Conservation (phyloP, 2,888 invertebrate genomes). For the Campoplex capitator region DNA sequence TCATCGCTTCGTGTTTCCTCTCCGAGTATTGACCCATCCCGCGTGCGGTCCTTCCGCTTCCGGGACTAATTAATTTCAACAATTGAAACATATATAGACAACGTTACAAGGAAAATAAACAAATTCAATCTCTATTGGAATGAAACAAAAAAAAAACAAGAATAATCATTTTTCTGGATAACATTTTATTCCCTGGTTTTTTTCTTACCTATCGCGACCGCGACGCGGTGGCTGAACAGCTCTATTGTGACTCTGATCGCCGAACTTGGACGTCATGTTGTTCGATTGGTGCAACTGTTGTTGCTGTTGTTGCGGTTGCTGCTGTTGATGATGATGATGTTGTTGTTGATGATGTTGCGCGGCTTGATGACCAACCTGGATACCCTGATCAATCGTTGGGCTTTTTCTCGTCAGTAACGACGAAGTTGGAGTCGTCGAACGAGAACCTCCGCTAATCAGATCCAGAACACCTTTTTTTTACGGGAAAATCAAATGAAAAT, state of each 20-base stretch:
- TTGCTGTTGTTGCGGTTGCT: conserved; percentile 85
- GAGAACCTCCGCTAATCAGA: conserved; percentile 90
- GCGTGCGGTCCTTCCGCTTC: conserved; percentile 77
- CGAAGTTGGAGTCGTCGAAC: conserved; percentile 93
- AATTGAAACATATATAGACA: no score
- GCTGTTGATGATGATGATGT: conserved; percentile 81
- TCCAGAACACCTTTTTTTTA: conserved; percentile 86
- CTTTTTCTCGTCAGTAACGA: conserved; percentile 90
- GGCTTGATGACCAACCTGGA: conserved; percentile 87
- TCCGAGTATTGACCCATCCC: conserved; percentile 82
- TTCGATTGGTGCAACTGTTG: conserved; percentile 83
- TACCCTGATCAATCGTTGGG: conserved; percentile 94
- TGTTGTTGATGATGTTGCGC: conserved; percentile 83
- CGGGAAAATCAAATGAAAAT: not conserved
- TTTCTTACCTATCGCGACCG: conserved; percentile 80
- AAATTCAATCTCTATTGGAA: no score
- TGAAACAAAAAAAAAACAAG: no score
- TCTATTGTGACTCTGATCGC: conserved; percentile 76
- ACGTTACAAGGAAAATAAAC: no score
- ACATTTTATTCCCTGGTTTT: not conserved
- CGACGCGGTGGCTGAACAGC: conserved; percentile 79
- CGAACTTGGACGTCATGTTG: conserved; percentile 82
- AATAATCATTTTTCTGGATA: no score
- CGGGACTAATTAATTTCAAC: conserved; percentile 72
- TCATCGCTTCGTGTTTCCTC: conserved; percentile 77